A percentile compares a stretch with the other conserved stretches of the same genome.
Evolutionary conservation across 2,888 invertebrate species (phyloP).

Genomic region (Pyrgus malvae): DNA sequence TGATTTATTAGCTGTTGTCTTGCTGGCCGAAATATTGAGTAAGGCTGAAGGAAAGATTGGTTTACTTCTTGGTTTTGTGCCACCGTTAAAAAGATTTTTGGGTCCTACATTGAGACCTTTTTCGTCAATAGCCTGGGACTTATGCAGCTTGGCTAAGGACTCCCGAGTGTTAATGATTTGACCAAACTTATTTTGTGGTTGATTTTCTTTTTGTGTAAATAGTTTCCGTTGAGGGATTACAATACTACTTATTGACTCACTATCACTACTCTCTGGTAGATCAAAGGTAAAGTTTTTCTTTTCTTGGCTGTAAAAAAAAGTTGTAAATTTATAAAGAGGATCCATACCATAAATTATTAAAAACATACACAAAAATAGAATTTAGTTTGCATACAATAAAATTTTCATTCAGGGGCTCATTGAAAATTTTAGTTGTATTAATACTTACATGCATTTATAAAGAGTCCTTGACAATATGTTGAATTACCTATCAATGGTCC

Average conservation of each 20-base stretch:
- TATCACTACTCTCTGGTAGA: conserved; percentile 66
- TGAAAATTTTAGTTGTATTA: too few species aligned
- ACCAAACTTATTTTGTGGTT: conserved; percentile 48
- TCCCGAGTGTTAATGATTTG: conserved; percentile 50
- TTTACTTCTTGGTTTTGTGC: conserved; percentile 43
- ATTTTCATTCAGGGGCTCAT: too few species aligned
- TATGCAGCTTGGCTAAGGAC: conserved; percentile 48
- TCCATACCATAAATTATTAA: background rate
- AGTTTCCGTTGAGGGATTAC: conserved; percentile 62
- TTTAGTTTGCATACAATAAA: too few species aligned
- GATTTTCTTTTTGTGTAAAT: conserved; percentile 58
- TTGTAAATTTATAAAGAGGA: background rate
- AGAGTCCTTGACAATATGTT: too few species aligned
- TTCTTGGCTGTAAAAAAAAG: conserved; percentile 54
- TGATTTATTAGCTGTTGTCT: conserved; percentile 53
- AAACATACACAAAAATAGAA: background rate
- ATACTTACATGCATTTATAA: too few species aligned
- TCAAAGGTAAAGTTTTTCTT: conserved; percentile 53
- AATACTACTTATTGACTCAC: conserved; percentile 68
- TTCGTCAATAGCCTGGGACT: conserved; percentile 44
- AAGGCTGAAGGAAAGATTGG: conserved; percentile 58
- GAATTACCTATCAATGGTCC: too few species aligned
- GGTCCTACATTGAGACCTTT: conserved; percentile 47
- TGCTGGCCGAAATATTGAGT: conserved; percentile 55
- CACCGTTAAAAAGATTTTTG: conserved; percentile 55